phyloP scores from a whole-genome alignment of 1,140 invertebrate species.

The Papilio polytes region DNA sequence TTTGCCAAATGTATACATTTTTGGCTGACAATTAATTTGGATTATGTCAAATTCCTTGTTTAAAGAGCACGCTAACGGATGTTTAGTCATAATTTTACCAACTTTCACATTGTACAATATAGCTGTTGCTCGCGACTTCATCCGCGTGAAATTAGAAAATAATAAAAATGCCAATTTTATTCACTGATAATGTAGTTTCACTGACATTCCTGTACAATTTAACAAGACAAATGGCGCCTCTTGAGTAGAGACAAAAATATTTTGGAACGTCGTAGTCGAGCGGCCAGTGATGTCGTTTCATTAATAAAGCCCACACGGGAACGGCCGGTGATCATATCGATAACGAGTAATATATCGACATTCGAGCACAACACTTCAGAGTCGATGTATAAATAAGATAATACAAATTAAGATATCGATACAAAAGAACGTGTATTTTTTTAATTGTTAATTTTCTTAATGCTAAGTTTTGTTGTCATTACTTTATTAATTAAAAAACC shows the following conservation, averaged over 20 bases:
- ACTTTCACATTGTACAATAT: neutral
- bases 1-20: slow-evolving; percentile 6
- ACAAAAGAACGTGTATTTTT: too few relatives aligned
- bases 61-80: neutral
- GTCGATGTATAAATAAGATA: slow-evolving; percentile 5
- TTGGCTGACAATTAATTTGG: slow-evolving; percentile 24
- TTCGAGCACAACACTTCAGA: slow-evolving; percentile 8
- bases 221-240: slow-evolving; percentile 28
- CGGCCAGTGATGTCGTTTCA: slow-evolving; percentile 26
- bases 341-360: slow-evolving; percentile 29
- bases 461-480: too few relatives aligned
- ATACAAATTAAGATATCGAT: slow-evolving; percentile 16
- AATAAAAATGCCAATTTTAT: too few relatives aligned
- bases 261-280: neutral
- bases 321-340: slow-evolving; percentile 32
- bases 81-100: neutral
- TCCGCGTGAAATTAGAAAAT: too few relatives aligned
- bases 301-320: slow-evolving; percentile 33
- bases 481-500: too few relatives aligned
- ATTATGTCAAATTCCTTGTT: slow-evolving; percentile 6
- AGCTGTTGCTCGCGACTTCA: too few relatives aligned
- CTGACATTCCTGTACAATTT: slow-evolving; percentile 28
- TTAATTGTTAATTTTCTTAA: too few relatives aligned
- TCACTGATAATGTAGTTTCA: too few relatives aligned
- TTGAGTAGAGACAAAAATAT: slow-evolving; percentile 17